A percentile compares a stretch with the other conserved stretches of the same genome.
Conservation (phyloP, 2,797 vertebrate genomes). For the Gymnodraco acuticeps region DNA sequence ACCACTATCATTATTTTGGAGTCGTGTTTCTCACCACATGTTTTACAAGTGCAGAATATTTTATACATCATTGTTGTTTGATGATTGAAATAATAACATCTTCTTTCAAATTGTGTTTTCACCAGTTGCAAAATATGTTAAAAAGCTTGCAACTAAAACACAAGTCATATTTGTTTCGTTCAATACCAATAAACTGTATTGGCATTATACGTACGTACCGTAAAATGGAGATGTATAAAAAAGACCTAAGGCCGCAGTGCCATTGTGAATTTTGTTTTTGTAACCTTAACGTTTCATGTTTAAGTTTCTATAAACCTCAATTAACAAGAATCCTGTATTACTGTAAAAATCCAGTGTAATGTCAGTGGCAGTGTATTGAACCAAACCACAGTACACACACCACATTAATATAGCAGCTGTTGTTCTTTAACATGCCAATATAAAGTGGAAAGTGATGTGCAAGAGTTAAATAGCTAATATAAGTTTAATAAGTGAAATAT, state of each 20-base stretch:
- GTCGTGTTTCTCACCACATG: no score
- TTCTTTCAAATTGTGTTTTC: no score
- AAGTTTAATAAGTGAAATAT: constrained; percentile 12
- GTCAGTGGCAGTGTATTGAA: neutral
- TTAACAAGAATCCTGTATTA: neutral
- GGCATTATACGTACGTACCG: neutral
- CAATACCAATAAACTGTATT: neutral
- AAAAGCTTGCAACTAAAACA: neutral
- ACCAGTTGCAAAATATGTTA: neutral
- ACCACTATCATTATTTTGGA: no score
- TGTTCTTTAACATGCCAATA: neutral
- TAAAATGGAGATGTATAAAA: no score
- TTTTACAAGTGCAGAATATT: no score
- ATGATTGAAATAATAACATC: no score
- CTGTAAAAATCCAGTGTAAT: neutral
- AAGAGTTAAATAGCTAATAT: neutral
- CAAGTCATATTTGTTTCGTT: neutral
- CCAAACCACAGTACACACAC: neutral
- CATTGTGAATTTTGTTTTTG: no score
- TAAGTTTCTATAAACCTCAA: neutral
- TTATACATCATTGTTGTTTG: no score
- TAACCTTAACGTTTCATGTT: no score
- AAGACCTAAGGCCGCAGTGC: no score
- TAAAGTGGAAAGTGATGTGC: neutral
- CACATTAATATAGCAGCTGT: neutral